Evolutionary conservation across 2,888 invertebrate genomes (phyloP), one percentile per base, ranked within the genome.

Genomic region (Agriopis leucophaearia): DNA sequence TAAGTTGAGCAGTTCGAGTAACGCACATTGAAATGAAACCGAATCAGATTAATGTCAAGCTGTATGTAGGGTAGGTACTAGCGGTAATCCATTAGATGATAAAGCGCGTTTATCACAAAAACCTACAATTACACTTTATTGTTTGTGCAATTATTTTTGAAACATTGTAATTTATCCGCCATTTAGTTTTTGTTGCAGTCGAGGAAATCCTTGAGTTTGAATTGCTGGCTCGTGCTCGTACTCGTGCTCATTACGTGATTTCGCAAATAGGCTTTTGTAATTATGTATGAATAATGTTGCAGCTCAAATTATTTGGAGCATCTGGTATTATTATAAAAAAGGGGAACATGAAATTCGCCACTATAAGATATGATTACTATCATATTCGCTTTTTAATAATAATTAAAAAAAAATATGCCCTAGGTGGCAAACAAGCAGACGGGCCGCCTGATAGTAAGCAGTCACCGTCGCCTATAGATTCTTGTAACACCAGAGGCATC

Each of bases 111-210:
- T 48, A 63, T 36, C 54, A 56, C 48, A 64, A 64, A 68, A 62
- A 59, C 36, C n/a, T 36, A 27, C 56, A 55, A 69, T 69, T 59
- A 60, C 18, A 61, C 56, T 60, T 40, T 18, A 27, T 71, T 55
- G 71, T 66, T 68, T 63, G 55, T 63, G 66, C 66, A 69, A 71
- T 69, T 61, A 40, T 44, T 57, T 54, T 58, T 67, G 63, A 58
- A 61, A 48, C 57, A 64, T 64, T 69, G 60, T 69, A 60, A 69
- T 69, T 69, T 69, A 69, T 16, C 55, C 60, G 51, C 60, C 27
- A 64, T 61, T 56, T 16, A 56, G 45, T 69, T 63, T 64, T 64
- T 64, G 68, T 59, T 69, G 56, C 56, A 40, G 50, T 69, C 57
- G 47, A 56, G 64, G 68, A 64, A 60, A 69, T 52, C 58, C 64